These are phyloP conservation scores for Halcyon badia DNA, from an alignment of 2,797 vertebrate genomes.

Conservation along the genomic window DNA sequence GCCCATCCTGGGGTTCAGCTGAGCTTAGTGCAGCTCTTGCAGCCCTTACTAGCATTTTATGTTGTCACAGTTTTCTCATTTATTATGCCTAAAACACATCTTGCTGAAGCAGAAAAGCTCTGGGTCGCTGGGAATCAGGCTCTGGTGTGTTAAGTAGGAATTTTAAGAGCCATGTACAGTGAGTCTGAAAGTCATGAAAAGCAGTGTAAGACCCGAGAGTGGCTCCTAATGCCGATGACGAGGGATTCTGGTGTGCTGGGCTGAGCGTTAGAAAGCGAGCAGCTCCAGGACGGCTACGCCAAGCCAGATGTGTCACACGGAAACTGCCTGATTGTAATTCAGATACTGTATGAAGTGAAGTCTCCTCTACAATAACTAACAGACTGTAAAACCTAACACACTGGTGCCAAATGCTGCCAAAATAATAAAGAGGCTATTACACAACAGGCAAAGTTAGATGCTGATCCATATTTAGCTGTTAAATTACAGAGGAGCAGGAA, in stretches of 20 bases:
- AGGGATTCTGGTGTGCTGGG: neutral
- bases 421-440: neutral
- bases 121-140: neutral
- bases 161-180: neutral
- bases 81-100: neutral
- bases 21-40: neutral
- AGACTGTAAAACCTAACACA: neutral
- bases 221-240: neutral
- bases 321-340: neutral
- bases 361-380: neutral
- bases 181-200: neutral
- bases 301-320: accelerated
- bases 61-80: neutral
- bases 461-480: neutral
- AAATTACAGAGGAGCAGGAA: neutral
- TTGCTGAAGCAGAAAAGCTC: neutral
- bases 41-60: neutral
- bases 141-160: neutral
- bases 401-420: neutral
- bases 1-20: neutral
- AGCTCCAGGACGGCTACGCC: neutral
- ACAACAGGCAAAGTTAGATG: neutral
- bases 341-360: neutral
- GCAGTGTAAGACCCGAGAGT: accelerated
- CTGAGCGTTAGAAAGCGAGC: too few relatives aligned